Evolutionary conservation across 2,888 invertebrate species (phyloP).

Genomic region (Aspidiotus destructor): DNA sequence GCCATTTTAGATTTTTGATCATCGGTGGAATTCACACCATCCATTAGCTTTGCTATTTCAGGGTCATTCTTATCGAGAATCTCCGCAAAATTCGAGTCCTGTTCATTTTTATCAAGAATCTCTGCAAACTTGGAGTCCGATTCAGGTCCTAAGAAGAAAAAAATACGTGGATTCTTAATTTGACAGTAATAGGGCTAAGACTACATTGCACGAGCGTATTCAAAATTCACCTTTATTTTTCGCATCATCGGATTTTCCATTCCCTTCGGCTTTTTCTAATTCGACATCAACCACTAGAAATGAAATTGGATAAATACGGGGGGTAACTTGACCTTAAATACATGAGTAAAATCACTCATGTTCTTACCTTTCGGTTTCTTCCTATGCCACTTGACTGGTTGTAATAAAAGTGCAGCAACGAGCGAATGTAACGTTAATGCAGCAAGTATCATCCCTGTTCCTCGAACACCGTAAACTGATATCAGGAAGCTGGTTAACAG

Average conservation of each 20-base stretch:
- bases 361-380: conserved; percentile 39
- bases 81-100: neutral
- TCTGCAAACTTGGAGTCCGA: neutral
- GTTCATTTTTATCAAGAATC: neutral
- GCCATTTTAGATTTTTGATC: neutral
- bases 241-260: neutral
- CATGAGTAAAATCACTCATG: no score
- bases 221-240: neutral
- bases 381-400: conserved; percentile 59
- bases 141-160: no score
- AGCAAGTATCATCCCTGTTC: conserved; percentile 53
- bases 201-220: no score
- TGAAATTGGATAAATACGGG: no score
- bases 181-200: no score
- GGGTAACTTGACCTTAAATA: no score
- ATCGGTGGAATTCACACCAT: neutral
- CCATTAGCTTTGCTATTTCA: conserved; percentile 18
- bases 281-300: neutral
- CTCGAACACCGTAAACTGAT: conserved; percentile 50
- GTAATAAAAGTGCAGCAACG: conserved; percentile 51
- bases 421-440: conserved; percentile 54
- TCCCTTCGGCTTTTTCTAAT: neutral
- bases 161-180: no score
- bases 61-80: neutral
- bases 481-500: conserved; percentile 51